phyloP scores from a whole-genome alignment of 2,888 invertebrate genomes.

The Microctonus brassicae region DNA sequence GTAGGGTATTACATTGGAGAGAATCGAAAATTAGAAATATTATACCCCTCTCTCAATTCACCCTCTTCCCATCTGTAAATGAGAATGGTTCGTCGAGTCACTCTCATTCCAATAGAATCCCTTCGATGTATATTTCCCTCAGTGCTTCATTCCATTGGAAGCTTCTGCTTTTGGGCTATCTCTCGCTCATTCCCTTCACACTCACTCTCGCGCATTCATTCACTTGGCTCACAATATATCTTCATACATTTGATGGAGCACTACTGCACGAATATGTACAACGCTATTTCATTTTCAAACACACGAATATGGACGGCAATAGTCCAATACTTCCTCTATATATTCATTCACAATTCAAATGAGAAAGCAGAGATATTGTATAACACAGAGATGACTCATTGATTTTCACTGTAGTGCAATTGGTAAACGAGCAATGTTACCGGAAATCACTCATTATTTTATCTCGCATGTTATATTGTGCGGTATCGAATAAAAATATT shows the following conservation, averaged over 20 bases:
- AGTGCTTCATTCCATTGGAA: background rate
- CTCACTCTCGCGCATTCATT: no score
- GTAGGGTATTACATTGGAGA: conserved; percentile 16
- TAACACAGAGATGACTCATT: background rate
- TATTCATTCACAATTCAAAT: background rate
- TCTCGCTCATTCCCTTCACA: no score
- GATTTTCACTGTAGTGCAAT: background rate
- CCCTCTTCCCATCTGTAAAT: background rate
- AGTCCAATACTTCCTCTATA: no score
- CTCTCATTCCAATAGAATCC: conserved; percentile 8
- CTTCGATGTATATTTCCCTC: background rate
- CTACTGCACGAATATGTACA: background rate
- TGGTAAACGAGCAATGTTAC: background rate
- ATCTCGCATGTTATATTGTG: background rate
- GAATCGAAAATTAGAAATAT: conserved; percentile 56
- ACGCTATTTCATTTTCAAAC: background rate
- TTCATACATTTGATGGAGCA: background rate
- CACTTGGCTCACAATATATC: no score
- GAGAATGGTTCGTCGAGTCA: background rate
- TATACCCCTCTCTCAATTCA: conserved; percentile 18
- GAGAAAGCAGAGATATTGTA: background rate
- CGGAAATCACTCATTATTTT: background rate
- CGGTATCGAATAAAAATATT: background rate
- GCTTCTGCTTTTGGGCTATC: background rate
- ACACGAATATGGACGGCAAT: background rate